Evolutionary conservation across 2,797 vertebrate species (phyloP).

Genomic region (Chelonia mydas): DNA sequence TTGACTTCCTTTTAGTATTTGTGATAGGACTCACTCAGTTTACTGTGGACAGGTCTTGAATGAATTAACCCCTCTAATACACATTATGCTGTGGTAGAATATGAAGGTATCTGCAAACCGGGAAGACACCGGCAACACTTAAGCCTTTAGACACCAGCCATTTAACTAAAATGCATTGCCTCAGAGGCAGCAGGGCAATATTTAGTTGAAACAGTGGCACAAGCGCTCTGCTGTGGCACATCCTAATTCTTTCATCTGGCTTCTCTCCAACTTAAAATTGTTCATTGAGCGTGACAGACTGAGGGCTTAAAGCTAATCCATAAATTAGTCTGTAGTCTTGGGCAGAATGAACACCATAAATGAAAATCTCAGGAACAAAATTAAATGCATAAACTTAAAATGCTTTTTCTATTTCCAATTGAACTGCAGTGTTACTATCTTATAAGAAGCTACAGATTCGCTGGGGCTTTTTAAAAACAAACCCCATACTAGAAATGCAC

Average conservation of each 20-base stretch:
- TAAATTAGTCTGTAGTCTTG: conserved; percentile 74
- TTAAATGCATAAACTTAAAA: conserved; percentile 41
- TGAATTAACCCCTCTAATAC: not conserved
- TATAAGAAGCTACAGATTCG: accelerated
- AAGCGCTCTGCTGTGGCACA: conserved; percentile 38
- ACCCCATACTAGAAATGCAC: not conserved
- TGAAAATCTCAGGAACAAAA: conserved; percentile 70
- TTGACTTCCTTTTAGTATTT: not conserved
- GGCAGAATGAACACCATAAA: conserved; percentile 68
- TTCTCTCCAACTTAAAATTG: conserved; percentile 76
- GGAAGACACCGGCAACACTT: not conserved
- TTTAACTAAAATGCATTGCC: not conserved
- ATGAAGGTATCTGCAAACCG: not conserved
- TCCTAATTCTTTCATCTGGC: conserved; percentile 72
- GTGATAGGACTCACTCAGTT: not conserved
- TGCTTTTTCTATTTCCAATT: conserved; percentile 18
- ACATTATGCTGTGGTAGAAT: not conserved
- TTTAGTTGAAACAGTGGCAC: conserved; percentile 47
- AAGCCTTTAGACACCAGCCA: not conserved
- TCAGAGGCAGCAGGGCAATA: conserved; percentile 59
- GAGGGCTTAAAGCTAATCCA: conserved; percentile 69
- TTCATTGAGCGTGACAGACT: conserved; percentile 72
- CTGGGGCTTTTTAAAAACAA: not conserved
- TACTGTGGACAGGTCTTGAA: accelerated
- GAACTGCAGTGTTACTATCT: conserved; percentile 23